phyloP scores from a whole-genome alignment of 2,888 invertebrate species.

The Diplazon laetatorius region DNA sequence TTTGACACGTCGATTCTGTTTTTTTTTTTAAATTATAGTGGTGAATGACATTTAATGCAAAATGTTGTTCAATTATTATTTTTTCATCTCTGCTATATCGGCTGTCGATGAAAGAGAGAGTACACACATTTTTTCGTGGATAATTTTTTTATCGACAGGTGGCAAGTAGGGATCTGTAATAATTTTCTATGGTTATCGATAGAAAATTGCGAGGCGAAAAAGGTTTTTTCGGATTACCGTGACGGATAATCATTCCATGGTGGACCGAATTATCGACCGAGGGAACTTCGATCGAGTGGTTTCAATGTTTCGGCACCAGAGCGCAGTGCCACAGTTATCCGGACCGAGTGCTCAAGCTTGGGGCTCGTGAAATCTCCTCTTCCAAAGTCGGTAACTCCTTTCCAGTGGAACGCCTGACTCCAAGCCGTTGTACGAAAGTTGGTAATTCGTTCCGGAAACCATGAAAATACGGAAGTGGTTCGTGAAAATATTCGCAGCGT shows the following conservation, averaged over 20 bases:
- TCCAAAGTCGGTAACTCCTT: constrained; percentile 21
- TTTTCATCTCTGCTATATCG: too few relatives aligned
- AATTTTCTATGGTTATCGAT: too few relatives aligned
- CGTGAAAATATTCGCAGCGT: constrained; percentile 23
- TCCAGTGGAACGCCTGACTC: constrained; percentile 8
- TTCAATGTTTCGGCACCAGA: constrained; percentile 14
- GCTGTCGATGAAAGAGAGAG: too few relatives aligned
- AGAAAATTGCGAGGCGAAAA: too few relatives aligned
- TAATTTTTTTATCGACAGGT: too few relatives aligned
- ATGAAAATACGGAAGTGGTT: too few relatives aligned
- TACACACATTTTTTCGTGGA: too few relatives aligned
- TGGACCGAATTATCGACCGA: not conserved
- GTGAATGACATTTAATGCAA: not conserved
- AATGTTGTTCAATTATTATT: too few relatives aligned
- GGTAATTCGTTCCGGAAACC: constrained; percentile 11
- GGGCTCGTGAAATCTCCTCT: not conserved
- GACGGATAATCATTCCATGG: not conserved
- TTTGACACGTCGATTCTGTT: constrained; percentile 21
- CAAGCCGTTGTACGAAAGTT: constrained; percentile 7
- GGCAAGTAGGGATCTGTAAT: too few relatives aligned
- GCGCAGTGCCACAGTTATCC: not conserved
- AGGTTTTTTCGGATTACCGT: not conserved
- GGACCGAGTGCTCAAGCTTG: too few relatives aligned
- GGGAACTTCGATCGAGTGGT: not conserved
- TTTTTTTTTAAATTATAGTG: constrained; percentile 12